These are phyloP conservation scores for Eupithecia centaureata DNA, from an alignment of 2,888 invertebrate genomes.

Conservation along the genomic window DNA sequence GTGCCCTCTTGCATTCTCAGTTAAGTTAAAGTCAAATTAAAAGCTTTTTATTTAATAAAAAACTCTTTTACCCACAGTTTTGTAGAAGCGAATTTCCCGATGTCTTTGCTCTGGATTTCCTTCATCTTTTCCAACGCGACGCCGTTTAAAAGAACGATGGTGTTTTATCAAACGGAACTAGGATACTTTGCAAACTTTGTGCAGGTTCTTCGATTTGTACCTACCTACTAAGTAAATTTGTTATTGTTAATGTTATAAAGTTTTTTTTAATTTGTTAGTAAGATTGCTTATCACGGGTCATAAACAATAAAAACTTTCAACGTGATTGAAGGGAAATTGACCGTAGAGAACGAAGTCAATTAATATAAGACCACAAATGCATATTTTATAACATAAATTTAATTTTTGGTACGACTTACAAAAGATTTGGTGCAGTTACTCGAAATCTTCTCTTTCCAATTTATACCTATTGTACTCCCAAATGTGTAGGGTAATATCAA, in stretches of 20 bases:
- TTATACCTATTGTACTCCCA: not conserved
- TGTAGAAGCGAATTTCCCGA: conserved; percentile 4
- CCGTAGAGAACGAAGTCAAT: no score
- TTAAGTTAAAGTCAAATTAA: not conserved
- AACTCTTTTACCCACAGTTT: not conserved
- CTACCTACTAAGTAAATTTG: not conserved
- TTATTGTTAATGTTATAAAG: conserved; percentile 30
- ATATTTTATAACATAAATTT: no score
- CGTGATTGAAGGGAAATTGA: no score
- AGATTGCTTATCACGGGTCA: not conserved
- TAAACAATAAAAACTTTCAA: no score
- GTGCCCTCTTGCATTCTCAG: not conserved
- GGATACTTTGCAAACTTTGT: conserved; percentile 55
- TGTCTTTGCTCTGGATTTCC: conserved; percentile 12
- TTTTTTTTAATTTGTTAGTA: conserved; percentile 4
- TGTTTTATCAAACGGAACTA: conserved; percentile 57
- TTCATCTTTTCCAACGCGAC: conserved; percentile 52
- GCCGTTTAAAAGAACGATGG: conserved; percentile 50
- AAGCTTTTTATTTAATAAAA: not conserved
- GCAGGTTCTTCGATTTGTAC: conserved; percentile 40
- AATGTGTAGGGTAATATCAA: not conserved
- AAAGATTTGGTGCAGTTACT: not conserved
- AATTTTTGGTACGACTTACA: not conserved
- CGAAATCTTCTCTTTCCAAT: not conserved
- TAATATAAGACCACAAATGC: no score